Evolutionary conservation across 2,888 invertebrate species (phyloP).

Genomic region (Odiellus spinosus): DNA sequence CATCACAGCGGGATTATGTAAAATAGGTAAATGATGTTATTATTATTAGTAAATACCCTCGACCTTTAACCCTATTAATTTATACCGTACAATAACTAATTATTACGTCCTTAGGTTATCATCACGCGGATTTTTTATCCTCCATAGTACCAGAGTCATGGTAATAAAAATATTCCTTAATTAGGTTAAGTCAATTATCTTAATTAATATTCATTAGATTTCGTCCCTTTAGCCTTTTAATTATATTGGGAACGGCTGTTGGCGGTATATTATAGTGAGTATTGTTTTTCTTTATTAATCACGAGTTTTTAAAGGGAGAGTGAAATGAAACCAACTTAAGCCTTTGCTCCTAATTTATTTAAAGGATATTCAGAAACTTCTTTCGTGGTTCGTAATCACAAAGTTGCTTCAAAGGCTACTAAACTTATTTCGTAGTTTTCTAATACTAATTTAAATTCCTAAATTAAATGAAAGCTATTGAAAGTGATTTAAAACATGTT

Average conservation of each 20-base stretch:
- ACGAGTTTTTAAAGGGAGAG: too few relatives aligned
- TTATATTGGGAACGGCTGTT: conserved; percentile 34
- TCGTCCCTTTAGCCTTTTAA: conserved; percentile 33
- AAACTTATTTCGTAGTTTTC: too few relatives aligned
- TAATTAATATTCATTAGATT: not conserved
- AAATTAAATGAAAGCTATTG: too few relatives aligned
- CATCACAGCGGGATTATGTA: conserved; percentile 35
- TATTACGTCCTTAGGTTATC: conserved; percentile 28
- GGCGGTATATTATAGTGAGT: conserved; percentile 34
- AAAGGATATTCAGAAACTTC: too few relatives aligned
- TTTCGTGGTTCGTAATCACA: too few relatives aligned
- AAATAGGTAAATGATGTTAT: conserved; percentile 33
- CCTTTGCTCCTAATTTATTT: too few relatives aligned
- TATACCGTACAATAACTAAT: not conserved
- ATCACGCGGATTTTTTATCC: conserved; percentile 28
- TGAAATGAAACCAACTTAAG: too few relatives aligned
- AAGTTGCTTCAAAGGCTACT: too few relatives aligned
- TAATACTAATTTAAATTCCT: too few relatives aligned
- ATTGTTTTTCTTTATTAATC: not conserved
- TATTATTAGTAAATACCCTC: too few relatives aligned
- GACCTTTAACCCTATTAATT: not conserved
- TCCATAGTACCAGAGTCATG: conserved; percentile 27
- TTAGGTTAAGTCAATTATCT: too few relatives aligned
- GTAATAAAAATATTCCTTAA: conserved; percentile 5
- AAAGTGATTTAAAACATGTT: too few relatives aligned